Evolutionary conservation across 64 coral and sea anemone genomes (phyloP).

Genomic region (Astreopora myriophthalma): DNA sequence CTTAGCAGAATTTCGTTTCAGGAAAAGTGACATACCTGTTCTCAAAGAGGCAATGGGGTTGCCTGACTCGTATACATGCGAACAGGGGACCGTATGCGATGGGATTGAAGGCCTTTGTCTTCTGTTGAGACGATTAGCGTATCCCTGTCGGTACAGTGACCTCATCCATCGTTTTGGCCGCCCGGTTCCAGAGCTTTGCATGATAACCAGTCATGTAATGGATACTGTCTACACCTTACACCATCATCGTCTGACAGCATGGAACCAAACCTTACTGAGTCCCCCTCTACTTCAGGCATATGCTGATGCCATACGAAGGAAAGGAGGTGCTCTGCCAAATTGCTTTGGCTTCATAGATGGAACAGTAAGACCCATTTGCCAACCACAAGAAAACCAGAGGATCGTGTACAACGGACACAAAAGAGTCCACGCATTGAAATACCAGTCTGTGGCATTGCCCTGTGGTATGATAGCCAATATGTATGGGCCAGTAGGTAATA

Average conservation of each 20-base stretch:
- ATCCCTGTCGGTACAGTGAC: slow-evolving; percentile 25
- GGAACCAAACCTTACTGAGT: slow-evolving; percentile 4
- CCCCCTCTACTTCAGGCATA: neutral
- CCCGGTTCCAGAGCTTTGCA: neutral
- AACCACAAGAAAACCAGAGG: neutral
- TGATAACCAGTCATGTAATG: slow-evolving; percentile 3
- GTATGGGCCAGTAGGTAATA: neutral
- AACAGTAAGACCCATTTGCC: slow-evolving; percentile 6
- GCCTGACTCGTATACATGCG: neutral
- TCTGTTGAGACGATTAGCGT: neutral
- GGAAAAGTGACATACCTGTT: neutral
- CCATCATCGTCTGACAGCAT: neutral
- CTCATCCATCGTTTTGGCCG: slow-evolving; percentile 13
- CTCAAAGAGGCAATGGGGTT: neutral
- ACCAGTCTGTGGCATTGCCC: slow-evolving; percentile 8
- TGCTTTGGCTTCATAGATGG: slow-evolving; percentile 9
- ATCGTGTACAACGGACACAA: neutral
- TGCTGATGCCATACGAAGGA: neutral
- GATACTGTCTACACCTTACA: slow-evolving; percentile 9
- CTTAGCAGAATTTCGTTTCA: slow-evolving; percentile 3
- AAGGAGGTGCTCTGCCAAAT: neutral
- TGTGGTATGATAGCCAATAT: slow-evolving; percentile 28
- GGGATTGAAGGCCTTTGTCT: slow-evolving; percentile 3
- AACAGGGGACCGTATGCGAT: slow-evolving; percentile 11
- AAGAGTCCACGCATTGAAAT: neutral